Percentiles rank a stretch among this genome's conserved stretches.
Conservation (phyloP, 1,140 invertebrate species). For the Camponotus vicinus region DNA sequence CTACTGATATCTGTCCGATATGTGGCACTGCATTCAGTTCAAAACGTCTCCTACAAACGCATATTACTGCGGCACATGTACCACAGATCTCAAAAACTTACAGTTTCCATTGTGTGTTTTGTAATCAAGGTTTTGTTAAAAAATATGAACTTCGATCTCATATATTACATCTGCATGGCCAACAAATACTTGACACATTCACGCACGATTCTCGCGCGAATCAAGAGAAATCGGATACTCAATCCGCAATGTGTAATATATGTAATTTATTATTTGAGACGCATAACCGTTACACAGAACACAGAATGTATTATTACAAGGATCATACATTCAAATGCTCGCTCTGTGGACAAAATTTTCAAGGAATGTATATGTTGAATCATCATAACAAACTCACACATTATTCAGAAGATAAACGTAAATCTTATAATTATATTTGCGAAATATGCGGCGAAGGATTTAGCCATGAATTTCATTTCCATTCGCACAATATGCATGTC, state of each 20-base stretch:
- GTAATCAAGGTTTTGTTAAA: slow-evolving; percentile 71
- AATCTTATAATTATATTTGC: slow-evolving; percentile 65
- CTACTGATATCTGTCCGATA: slow-evolving; percentile 40
- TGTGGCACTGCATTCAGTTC: slow-evolving; percentile 69
- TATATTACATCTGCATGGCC: slow-evolving; percentile 62
- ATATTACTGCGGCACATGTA: slow-evolving; percentile 60
- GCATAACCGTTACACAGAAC: slow-evolving; percentile 61
- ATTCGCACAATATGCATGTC: slow-evolving; percentile 76
- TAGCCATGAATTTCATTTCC: slow-evolving; percentile 66
- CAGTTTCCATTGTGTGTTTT: slow-evolving; percentile 60
- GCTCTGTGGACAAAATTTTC: slow-evolving; percentile 66
- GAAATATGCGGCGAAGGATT: slow-evolving; percentile 75
- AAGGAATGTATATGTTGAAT: slow-evolving; percentile 72
- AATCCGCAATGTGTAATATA: slow-evolving; percentile 43
- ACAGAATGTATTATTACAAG: slow-evolving; percentile 72
- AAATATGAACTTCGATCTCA: slow-evolving; percentile 57
- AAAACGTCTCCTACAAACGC: slow-evolving; percentile 58
- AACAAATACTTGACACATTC: slow-evolving; percentile 15
- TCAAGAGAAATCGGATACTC: not conserved
- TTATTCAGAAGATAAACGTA: slow-evolving; percentile 25
- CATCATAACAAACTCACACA: slow-evolving; percentile 76
- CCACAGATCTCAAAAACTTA: not conserved
- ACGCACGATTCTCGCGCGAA: not conserved
- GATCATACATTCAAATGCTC: slow-evolving; percentile 60
- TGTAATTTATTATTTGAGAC: slow-evolving; percentile 75